Percentiles rank a stretch among this genome's conserved stretches.
Conservation (phyloP, 2,888 invertebrate genomes). For the Drosophila siamana region DNA sequence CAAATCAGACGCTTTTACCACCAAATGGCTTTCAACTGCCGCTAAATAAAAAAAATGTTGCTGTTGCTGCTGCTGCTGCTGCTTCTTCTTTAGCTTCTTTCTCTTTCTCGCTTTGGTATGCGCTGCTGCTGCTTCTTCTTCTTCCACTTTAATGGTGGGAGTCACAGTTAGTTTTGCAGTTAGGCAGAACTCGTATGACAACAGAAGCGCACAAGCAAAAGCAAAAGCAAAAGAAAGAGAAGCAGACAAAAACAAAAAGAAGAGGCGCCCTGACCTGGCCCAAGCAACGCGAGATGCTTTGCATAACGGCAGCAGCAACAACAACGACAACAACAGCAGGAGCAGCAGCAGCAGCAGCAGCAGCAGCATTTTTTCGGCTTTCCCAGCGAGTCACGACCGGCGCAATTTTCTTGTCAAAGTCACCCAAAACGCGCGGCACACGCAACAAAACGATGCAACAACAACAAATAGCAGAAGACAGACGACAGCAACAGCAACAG, state of each 20-base stretch:
- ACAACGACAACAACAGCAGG: slow-evolving; percentile 7
- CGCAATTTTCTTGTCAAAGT: slow-evolving; percentile 77
- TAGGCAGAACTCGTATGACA: slow-evolving; percentile 30
- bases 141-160: slow-evolving; percentile 11
- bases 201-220: not conserved
- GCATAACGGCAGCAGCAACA: slow-evolving; percentile 46
- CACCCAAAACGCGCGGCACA: slow-evolving; percentile 58
- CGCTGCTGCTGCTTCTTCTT: not conserved
- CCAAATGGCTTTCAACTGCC: not conserved
- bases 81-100: slow-evolving; percentile 1
- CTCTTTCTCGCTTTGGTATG: not conserved
- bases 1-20: slow-evolving; percentile 61
- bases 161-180: slow-evolving; percentile 21
- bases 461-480: slow-evolving; percentile 11
- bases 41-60: not conserved
- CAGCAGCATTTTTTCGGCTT: slow-evolving; percentile 60
- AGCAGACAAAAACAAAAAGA: not conserved
- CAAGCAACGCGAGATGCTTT: slow-evolving; percentile 41
- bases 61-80: not conserved
- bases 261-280: slow-evolving; percentile 46
- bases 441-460: slow-evolving; percentile 63
- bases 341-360: slow-evolving; percentile 28
- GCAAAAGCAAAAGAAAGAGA: not conserved
- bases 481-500: slow-evolving; percentile 16
- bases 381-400: slow-evolving; percentile 75